Evolutionary conservation across 2,113 vertebrate species (phyloP).

Genomic region (Mohoua ochrocephala): DNA sequence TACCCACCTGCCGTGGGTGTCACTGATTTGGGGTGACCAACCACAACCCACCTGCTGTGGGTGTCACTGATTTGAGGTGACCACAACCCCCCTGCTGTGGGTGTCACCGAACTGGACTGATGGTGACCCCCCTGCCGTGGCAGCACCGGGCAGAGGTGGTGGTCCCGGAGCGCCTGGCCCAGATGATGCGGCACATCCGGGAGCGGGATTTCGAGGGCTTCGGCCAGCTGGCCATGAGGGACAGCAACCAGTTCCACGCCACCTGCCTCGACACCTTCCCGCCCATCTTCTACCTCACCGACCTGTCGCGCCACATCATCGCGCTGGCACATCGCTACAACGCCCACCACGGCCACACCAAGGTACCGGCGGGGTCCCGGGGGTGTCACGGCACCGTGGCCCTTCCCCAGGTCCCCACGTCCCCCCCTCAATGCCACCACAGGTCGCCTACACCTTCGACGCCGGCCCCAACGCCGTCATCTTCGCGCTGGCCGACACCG

Average conservation of each 20-base stretch:
- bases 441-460: slow-evolving; percentile 89
- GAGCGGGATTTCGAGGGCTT: slow-evolving; percentile 83
- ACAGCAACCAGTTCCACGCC: slow-evolving; percentile 98
- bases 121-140: fast-evolving
- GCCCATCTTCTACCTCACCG: slow-evolving; percentile 91
- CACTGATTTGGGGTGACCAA: not conserved
- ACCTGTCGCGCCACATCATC: slow-evolving; percentile 81
- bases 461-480: slow-evolving; percentile 93
- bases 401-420: fast-evolving
- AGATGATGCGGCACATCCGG: slow-evolving; percentile 79
- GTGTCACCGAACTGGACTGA: fast-evolving
- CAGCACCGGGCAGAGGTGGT: slow-evolving; percentile 85
- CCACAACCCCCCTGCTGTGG: fast-evolving
- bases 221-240: slow-evolving; percentile 89
- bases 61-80: not conserved
- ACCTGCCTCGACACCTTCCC: slow-evolving; percentile 96
- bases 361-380: slow-evolving; percentile 54
- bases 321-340: slow-evolving; percentile 87
- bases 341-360: slow-evolving; percentile 72
- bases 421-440: fast-evolving
- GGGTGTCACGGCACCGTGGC: fast-evolving
- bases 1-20: not conserved
- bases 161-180: slow-evolving; percentile 80
- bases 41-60: no score
- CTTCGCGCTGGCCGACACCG: slow-evolving; percentile 78